Percentiles rank a stretch among this genome's conserved stretches.
Conservation (phyloP, 2,797 vertebrate species). For the Spinus pinus region DNA sequence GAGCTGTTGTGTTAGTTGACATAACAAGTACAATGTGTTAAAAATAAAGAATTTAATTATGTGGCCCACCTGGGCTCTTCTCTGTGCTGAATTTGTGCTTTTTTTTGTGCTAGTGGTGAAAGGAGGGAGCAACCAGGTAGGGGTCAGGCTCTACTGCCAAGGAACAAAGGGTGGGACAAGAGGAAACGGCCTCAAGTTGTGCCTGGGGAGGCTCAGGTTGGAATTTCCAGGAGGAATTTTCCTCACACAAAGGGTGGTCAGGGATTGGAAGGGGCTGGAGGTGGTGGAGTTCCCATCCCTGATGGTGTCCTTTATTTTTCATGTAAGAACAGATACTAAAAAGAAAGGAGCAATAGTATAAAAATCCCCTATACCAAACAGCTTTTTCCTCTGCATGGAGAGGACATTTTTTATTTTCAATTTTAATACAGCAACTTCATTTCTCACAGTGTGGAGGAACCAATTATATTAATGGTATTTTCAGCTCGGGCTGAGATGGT, state of each 20-base stretch:
- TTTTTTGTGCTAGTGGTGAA: no score
- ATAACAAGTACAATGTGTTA: background rate
- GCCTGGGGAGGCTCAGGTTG: background rate
- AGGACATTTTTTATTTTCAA: background rate
- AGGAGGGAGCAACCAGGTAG: background rate
- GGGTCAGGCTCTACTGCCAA: accelerated
- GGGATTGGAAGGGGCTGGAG: background rate
- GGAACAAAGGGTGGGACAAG: background rate
- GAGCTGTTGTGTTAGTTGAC: no score
- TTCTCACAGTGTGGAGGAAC: background rate
- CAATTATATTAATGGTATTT: background rate
- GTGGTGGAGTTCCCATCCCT: background rate
- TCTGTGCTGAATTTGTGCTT: background rate
- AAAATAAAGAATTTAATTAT: background rate
- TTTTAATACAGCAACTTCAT: background rate
- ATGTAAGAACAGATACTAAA: background rate
- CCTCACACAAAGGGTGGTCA: background rate
- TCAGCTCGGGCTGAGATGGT: background rate
- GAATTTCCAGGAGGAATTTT: background rate
- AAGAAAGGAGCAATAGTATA: background rate
- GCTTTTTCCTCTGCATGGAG: background rate
- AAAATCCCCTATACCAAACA: background rate
- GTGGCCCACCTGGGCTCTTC: background rate
- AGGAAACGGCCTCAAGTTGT: accelerated
- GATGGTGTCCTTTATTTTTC: background rate